Percentiles rank a stretch among this genome's conserved stretches.
These are phyloP conservation scores for Dinomys branickii DNA, from an alignment of 2,113 vertebrate genomes.

Conservation along the genomic window DNA sequence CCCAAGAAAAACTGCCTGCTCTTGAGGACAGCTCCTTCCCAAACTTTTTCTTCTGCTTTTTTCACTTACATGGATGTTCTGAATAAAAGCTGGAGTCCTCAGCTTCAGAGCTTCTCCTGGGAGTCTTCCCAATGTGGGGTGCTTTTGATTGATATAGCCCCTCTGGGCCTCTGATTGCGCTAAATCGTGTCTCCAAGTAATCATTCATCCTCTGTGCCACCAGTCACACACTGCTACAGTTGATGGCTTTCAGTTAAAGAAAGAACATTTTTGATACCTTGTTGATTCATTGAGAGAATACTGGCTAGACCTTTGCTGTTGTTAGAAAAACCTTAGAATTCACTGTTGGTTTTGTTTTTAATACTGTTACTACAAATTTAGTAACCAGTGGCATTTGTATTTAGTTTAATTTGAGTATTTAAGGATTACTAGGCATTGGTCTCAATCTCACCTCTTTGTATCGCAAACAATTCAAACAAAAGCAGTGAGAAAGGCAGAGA, in stretches of 20 bases:
- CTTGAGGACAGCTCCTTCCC: background rate
- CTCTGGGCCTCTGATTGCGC: background rate
- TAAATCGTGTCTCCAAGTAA: background rate
- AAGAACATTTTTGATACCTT: constrained; percentile 1
- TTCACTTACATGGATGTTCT: background rate
- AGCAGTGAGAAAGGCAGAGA: background rate
- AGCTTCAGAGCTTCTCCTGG: background rate
- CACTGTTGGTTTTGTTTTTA: constrained; percentile 13
- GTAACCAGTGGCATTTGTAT: constrained; percentile 31
- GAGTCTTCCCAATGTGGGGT: background rate
- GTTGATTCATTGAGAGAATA: background rate
- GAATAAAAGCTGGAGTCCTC: background rate
- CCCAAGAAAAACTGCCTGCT: background rate
- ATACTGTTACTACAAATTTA: background rate
- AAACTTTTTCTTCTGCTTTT: background rate
- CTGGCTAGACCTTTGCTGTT: background rate
- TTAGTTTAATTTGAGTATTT: background rate
- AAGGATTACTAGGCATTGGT: background rate
- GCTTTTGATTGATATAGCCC: background rate
- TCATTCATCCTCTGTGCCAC: background rate
- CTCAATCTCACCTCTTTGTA: background rate
- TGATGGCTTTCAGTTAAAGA: background rate
- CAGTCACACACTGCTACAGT: background rate
- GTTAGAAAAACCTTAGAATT: background rate
- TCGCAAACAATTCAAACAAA: background rate